phyloP scores from a whole-genome alignment of 2,888 invertebrate species.

The Platypus cylindrus region DNA sequence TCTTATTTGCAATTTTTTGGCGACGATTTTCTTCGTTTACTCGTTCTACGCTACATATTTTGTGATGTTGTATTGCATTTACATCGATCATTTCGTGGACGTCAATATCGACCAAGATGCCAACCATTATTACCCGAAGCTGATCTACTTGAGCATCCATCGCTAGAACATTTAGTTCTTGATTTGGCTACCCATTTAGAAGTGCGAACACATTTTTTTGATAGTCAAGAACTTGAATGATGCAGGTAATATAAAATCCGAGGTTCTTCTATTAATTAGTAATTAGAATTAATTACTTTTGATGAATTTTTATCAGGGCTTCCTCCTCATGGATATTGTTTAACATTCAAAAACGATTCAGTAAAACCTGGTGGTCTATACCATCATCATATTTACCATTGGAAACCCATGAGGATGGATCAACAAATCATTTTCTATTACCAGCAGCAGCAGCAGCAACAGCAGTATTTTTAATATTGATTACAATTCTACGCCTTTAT shows the following conservation, averaged over 20 bases:
- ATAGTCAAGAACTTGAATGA: slow-evolving; percentile 50
- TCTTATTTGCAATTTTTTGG: slow-evolving; percentile 79
- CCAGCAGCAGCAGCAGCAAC: no score
- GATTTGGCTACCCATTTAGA: slow-evolving; percentile 76
- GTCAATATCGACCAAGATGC: slow-evolving; percentile 74
- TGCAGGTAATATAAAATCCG: slow-evolving; percentile 30
- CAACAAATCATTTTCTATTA: no score
- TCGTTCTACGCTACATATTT: slow-evolving; percentile 83
- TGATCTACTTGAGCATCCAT: slow-evolving; percentile 75
- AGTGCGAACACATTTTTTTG: slow-evolving; percentile 60
- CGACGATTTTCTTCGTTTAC: slow-evolving; percentile 84
- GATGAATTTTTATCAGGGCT: slow-evolving; percentile 30
- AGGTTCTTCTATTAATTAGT: no score
- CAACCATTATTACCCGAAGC: slow-evolving; percentile 78
- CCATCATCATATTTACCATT: no score
- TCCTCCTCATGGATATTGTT: slow-evolving; percentile 36
- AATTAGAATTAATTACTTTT: no score
- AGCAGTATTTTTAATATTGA: no score
- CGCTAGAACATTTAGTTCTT: slow-evolving; percentile 63
- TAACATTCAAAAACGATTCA: no score
- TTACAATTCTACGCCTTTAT: slow-evolving; percentile 9
- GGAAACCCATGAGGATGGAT: slow-evolving; percentile 27
- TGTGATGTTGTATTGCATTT: slow-evolving; percentile 82
- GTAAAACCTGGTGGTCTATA: slow-evolving; percentile 22
- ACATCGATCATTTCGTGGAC: slow-evolving; percentile 73